Conservation (phyloP, 2,113 vertebrate species). For the Pelecanus crispus region DNA sequence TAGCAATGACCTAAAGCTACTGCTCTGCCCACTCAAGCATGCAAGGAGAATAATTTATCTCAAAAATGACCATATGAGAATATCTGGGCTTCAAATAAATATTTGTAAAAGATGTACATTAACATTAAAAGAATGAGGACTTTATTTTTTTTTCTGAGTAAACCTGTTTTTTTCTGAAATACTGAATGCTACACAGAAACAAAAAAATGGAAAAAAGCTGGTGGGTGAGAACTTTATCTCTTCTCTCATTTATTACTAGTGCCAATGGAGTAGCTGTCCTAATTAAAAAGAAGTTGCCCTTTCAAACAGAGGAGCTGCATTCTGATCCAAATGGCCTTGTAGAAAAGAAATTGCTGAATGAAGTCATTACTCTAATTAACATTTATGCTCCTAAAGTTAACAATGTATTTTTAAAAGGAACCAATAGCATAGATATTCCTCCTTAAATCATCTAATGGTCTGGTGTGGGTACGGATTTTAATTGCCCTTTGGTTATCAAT, state of each 20-base stretch:
- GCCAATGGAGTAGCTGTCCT: constrained; percentile 52
- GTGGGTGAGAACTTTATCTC: background rate
- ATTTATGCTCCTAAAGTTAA: constrained; percentile 54
- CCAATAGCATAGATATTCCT: constrained; percentile 6
- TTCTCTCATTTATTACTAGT: constrained; percentile 39
- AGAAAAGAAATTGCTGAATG: constrained; percentile 65
- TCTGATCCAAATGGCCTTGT: constrained; percentile 61
- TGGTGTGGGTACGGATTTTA: constrained; percentile 40
- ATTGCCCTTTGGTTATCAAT: constrained; percentile 58
- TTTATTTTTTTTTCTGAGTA: background rate
- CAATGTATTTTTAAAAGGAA: constrained; percentile 37
- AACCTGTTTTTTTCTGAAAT: background rate
- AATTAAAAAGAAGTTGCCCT: constrained; percentile 65
- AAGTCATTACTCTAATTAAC: constrained; percentile 70
- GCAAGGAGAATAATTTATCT: background rate
- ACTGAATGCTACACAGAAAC: background rate
- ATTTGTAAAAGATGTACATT: background rate
- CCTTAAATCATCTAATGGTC: constrained; percentile 12
- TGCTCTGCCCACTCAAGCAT: background rate
- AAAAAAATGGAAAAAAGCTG: background rate
- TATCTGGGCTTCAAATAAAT: background rate
- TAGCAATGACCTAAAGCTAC: constrained; percentile 37
- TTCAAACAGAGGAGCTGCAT: constrained; percentile 43
- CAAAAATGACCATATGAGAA: background rate
- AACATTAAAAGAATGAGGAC: background rate